Base-by-base conservation (phyloP, 2,888 invertebrate genomes). In the Rhagonycha lutea region DNA sequence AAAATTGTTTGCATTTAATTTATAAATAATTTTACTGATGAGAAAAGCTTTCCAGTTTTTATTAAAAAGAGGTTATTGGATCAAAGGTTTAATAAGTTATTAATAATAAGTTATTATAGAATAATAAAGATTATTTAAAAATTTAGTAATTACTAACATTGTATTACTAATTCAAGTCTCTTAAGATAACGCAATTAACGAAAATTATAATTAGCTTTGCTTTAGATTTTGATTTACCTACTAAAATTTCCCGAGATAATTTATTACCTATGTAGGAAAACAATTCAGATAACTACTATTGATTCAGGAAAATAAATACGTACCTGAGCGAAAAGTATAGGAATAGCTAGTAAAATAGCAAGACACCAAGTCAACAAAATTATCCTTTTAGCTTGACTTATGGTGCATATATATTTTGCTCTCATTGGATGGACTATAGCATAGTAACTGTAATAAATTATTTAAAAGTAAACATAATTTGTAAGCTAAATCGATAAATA, bases 351-450 rank as follows among this genome's bases (percentile, higher is more conserved):
- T 8, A 92, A 79, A 78, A 92, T 88, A 2, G 93, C 90, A 8
- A 89, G 83, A 1, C 89, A 81, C 93, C 93, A 93, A 14, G 92
- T 91, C 67, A 89, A 84, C 67, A 90, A 84, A 79, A 93, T 91
- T 70, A 92, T 90, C 79, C 89, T 89, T 79, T 90, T 89, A 0
- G 93, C 92, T 81, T 93, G 91, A 78, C 91, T 91, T 79, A 91
- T 90, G 12, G 93, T 93, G 83, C 93, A 93, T 61, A 91, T 89
- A 85, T 92, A 92, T 82, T 92, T 91, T 32, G 93, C 92, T 84
- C 89, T 90, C 89, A 93, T 92, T 4, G 93, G 93, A 86, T 93
- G 92, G 24, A 92, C 91, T 76, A 94, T 93, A 69, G 93, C 93
- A 83, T 93, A 92, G 86, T 92, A 93, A 84, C 93, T 93, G 87